A percentile compares a stretch with the other conserved stretches of the same genome.
These are phyloP conservation scores for Lucilia sericata DNA, from an alignment of 1,140 invertebrate species.

Conservation along the genomic window DNA sequence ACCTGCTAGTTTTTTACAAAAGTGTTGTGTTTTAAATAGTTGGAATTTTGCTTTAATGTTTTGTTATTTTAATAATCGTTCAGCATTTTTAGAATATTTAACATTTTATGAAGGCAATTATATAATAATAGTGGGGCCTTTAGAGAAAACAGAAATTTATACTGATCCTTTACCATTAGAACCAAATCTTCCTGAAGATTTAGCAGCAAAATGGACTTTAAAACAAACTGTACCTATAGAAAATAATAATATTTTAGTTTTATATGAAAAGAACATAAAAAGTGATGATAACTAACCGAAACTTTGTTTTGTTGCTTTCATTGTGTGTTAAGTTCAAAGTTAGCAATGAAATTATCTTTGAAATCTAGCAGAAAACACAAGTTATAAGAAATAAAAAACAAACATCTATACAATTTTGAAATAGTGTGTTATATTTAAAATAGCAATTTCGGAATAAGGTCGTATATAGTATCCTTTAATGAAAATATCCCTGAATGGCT, in stretches of 20 bases:
- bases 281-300: no score
- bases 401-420: no score
- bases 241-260: slow-evolving; percentile 70
- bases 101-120: slow-evolving; percentile 72
- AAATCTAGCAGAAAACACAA: no score
- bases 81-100: slow-evolving; percentile 77
- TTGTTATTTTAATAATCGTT: slow-evolving; percentile 81
- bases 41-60: slow-evolving; percentile 75
- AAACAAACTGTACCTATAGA: slow-evolving; percentile 65
- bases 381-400: no score
- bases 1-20: slow-evolving; percentile 53
- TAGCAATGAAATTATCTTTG: no score
- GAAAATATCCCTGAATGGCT: no score
- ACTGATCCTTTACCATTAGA: slow-evolving; percentile 77
- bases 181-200: slow-evolving; percentile 67
- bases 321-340: no score
- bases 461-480: no score
- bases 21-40: slow-evolving; percentile 53
- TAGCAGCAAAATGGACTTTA: slow-evolving; percentile 50
- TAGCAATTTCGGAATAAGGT: no score
- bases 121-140: slow-evolving; percentile 79
- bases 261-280: slow-evolving; percentile 64
- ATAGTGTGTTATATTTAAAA: no score
- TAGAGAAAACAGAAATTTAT: slow-evolving; percentile 72
- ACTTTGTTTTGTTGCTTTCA: no score